phyloP scores from a whole-genome alignment of 2,113 vertebrate species.

The Empidonax alnorum region DNA sequence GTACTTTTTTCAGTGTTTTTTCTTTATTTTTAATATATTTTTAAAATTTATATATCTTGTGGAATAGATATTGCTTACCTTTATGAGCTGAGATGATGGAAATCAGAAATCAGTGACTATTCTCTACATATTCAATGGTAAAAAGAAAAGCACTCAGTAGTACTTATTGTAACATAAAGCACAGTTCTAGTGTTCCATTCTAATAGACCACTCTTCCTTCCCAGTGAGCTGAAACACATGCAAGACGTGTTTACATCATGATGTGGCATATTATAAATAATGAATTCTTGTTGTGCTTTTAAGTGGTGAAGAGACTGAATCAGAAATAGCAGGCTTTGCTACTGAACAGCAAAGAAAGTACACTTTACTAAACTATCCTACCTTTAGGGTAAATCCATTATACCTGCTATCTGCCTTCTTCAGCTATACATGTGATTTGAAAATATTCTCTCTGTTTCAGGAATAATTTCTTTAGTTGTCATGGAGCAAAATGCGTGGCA shows the following conservation, averaged over 20 bases:
- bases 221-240: not conserved
- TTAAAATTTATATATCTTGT: not conserved
- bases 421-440: slow-evolving; percentile 40
- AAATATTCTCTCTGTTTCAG: slow-evolving; percentile 57
- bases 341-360: not conserved
- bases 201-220: not conserved
- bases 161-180: not conserved
- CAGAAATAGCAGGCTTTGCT: not conserved
- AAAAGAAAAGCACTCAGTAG: not conserved
- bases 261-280: not conserved
- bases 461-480: slow-evolving; percentile 28
- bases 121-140: not conserved
- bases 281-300: not conserved
- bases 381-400: slow-evolving; percentile 35
- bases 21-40: not conserved
- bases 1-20: not conserved
- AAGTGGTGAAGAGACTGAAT: not conserved
- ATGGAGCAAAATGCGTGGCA: slow-evolving; percentile 1
- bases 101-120: not conserved
- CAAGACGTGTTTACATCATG: not conserved
- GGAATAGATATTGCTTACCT: not conserved
- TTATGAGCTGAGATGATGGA: not conserved
- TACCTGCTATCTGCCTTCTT: not conserved
- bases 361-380: not conserved
- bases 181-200: not conserved